phyloP scores from a whole-genome alignment of 2,888 invertebrate species.

The Lysandra coridon region DNA sequence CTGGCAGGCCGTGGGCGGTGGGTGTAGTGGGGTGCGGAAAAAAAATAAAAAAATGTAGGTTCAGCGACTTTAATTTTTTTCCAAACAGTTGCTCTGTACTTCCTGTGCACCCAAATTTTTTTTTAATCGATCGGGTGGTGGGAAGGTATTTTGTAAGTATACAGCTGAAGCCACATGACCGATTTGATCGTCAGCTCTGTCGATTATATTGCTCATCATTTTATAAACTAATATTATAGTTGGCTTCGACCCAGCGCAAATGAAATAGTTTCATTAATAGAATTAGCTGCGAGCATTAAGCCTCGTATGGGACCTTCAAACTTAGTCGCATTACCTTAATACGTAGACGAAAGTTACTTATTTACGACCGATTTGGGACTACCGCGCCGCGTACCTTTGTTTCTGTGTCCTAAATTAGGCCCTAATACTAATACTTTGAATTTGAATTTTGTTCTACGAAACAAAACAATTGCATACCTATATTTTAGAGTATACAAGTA shows the following conservation, averaged over 20 bases:
- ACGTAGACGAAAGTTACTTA: constrained; percentile 39
- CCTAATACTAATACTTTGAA: background rate
- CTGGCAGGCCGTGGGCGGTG: too few species aligned
- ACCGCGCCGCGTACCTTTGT: constrained; percentile 25
- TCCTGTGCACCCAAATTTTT: too few species aligned
- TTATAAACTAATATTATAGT: background rate
- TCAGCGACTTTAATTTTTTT: too few species aligned
- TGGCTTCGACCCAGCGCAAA: constrained; percentile 23
- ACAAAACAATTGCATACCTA: background rate
- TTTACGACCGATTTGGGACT: constrained; percentile 39
- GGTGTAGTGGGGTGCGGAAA: too few species aligned
- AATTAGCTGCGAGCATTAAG: constrained; percentile 36
- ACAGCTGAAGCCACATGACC: too few species aligned
- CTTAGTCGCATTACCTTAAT: constrained; percentile 39
- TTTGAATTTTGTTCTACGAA: background rate
- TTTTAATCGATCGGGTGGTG: too few species aligned
- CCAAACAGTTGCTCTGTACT: too few species aligned
- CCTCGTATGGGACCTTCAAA: constrained; percentile 36
- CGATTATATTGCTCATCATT: background rate
- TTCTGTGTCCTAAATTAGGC: background rate
- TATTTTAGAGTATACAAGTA: too few species aligned
- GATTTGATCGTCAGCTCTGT: too few species aligned
- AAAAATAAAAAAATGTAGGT: too few species aligned
- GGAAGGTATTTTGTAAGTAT: too few species aligned
- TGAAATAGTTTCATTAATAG: constrained; percentile 30